Base-by-base conservation (phyloP, 2,113 vertebrate genomes). In the Orientallactaga bullata region DNA sequence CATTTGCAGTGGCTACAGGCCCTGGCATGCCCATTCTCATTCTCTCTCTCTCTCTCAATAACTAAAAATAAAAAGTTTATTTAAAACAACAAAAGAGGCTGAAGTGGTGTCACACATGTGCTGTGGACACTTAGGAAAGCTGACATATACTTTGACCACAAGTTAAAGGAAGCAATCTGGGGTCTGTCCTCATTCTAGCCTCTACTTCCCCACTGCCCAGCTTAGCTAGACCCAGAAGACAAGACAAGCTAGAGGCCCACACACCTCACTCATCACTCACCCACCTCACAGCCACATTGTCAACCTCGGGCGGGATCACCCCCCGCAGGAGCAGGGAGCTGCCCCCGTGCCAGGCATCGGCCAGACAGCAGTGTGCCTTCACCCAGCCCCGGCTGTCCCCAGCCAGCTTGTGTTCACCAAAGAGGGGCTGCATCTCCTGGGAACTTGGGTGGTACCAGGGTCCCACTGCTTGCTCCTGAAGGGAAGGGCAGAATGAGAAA, bases 371-470 rank as follows among this genome's bases (percentile, higher is more conserved):
- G 7, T 95, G 95, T 9, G 97, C 98, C 96, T 69, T 98, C 97
- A 99, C 95, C 98, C 95, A 97, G 96, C 98, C 97, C 42, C 7
- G 91, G 23, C 97, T 72, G 4, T 96, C 90, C 51, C 51, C 81
- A 1, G 84, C 71, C 61, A 51, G 65, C 13, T n/a, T 35, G 0
- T n/a, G 93, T 24, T 97, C 97, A 0, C 96, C 95, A 82, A 99
- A 99, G 26, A 99, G 68, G 0, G 99, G 99, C 97, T 99, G 99
- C 55, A 98, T 69, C 80, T 99, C 98, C 98, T 99, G 99, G 0
- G 98, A 98, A 0, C 98, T 98, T 18, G 98, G 98, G 95, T 99
- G 98, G 8, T 99, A 99, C 99, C 99, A 99, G 84, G 98, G 98
- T 76, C 97, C 98, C 0, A 88, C 42, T 0, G 89, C 97, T 96